These are phyloP conservation scores for Boloria euphrosyne DNA, from an alignment of 2,888 invertebrate species.

Conservation along the genomic window DNA sequence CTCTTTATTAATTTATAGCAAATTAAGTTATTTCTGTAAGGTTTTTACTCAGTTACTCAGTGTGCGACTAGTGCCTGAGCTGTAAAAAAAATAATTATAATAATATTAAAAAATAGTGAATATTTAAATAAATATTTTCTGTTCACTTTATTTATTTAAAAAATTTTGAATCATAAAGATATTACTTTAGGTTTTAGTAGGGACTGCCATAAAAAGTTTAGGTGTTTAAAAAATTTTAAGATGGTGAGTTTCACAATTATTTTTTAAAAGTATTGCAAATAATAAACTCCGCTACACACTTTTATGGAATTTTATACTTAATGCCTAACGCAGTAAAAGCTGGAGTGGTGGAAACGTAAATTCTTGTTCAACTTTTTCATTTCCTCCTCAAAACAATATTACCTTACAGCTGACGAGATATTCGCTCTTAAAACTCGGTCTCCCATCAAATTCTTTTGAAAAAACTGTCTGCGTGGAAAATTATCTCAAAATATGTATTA, in stretches of 20 bases:
- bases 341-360: constrained; percentile 4
- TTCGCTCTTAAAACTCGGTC: constrained; percentile 33
- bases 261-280: constrained; percentile 6
- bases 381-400: constrained; percentile 35
- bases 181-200: no score
- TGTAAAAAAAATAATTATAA: no score
- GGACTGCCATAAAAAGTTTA: background rate
- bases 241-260: constrained; percentile 1
- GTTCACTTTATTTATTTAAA: background rate
- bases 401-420: constrained; percentile 36
- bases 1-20: constrained; percentile 8
- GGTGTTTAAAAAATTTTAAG: constrained; percentile 4
- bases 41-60: background rate
- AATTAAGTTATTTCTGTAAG: constrained; percentile 13
- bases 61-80: no score
- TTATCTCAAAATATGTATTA: constrained; percentile 43
- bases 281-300: background rate
- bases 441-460: constrained; percentile 41
- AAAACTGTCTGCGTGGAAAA: constrained; percentile 41
- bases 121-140: background rate
- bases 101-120: background rate
- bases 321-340: constrained; percentile 5
- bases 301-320: constrained; percentile 10
- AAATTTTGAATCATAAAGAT: background rate
- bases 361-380: constrained; percentile 30